Base-by-base conservation (phyloP, 2,888 invertebrate genomes). In the Arctia plantaginis region DNA sequence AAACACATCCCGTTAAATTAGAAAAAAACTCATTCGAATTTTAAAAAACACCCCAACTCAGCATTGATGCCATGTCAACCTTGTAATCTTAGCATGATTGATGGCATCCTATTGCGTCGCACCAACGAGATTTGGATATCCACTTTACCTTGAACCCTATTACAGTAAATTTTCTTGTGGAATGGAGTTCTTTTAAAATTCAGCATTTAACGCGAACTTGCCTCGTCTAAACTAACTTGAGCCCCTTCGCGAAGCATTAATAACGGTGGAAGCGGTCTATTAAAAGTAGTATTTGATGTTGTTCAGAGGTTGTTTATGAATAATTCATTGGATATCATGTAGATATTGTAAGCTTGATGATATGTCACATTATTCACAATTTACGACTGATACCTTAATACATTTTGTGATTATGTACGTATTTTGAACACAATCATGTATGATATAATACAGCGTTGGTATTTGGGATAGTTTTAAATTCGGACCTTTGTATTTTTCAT, bases 291-390 rank as follows among this genome's bases (percentile, higher is more conserved):
- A 55, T 75, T 20, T 81, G n/a, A 20, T 76, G 74, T 81, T 79
- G 75, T 81, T 79, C 51, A 74, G 73, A 75, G 74, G 66, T 79
- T 81, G 79, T 75, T 73, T 81, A 89, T 93, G 92, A 93, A 93
- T 93, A 84, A 93, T 93, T 93, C 91, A 93, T 91, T 89, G 85
- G 87, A 87, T 90, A 90, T 87, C 86, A 86, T 88, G 87, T 83
- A 74, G 79, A 78, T 81, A 78, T 73, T 71, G 33, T 69, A 51
- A 41, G 74, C 85, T 87, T 91, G 90, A 91, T 90, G 88, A 88
- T 80, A 78, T 90, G 90, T 90, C 91, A 89, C 92, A 93, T 93
- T 92, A 93, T 93, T 93, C 90, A 89, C 90, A 93, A 93, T 93
- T 93, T 93, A 86, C 86, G 82, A 84, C 81, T 88, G 87, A 91